Evolutionary conservation across 2,888 invertebrate species (phyloP).

Genomic region (Lepas anatifera): DNA sequence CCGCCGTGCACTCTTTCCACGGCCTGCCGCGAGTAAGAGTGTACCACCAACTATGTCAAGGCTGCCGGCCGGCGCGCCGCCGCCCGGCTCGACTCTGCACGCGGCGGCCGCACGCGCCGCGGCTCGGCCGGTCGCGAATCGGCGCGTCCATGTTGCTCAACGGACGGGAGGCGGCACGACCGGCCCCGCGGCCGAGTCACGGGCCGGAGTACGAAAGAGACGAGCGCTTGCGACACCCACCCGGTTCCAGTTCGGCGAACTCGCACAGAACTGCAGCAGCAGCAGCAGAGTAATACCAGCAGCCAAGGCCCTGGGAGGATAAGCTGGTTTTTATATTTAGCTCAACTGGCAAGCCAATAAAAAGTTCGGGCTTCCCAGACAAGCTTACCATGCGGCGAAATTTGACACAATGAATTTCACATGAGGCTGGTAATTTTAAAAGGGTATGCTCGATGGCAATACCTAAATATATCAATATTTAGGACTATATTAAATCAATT

Average conservation of each 20-base stretch:
- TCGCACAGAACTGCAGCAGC: too few relatives aligned
- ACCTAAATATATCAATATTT: too few relatives aligned
- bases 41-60: conserved; percentile 1
- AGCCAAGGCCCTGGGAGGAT: too few relatives aligned
- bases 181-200: background rate
- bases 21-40: background rate
- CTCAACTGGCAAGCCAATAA: too few relatives aligned
- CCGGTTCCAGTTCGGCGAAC: background rate
- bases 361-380: too few relatives aligned
- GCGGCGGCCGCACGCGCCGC: background rate
- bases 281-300: too few relatives aligned
- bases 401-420: too few relatives aligned
- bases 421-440: too few relatives aligned
- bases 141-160: background rate
- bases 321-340: too few relatives aligned
- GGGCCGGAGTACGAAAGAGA: background rate
- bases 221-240: background rate
- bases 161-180: background rate
- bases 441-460: too few relatives aligned
- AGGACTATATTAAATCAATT: too few relatives aligned
- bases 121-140: background rate
- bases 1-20: background rate
- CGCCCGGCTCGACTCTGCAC: background rate
- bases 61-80: background rate
- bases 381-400: too few relatives aligned